Evolutionary conservation across 1,140 invertebrate genomes (phyloP).

Genomic region (Mycetomoellerius zeteki): DNA sequence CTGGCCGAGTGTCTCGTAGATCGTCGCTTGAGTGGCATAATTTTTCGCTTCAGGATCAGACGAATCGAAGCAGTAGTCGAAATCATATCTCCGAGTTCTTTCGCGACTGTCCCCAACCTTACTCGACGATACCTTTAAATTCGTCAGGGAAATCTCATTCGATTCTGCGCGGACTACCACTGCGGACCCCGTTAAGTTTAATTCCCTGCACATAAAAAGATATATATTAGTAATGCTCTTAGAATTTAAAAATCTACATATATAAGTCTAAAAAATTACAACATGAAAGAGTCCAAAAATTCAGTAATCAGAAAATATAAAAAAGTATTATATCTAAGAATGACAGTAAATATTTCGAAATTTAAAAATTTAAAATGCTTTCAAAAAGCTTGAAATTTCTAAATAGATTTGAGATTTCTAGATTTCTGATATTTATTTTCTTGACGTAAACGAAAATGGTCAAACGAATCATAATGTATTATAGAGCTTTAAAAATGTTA

Average conservation of each 20-base stretch:
- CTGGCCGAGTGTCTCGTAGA: conserved; percentile 90
- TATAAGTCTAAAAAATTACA: background rate
- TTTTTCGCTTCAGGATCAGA: conserved; percentile 85
- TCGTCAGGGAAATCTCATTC: conserved; percentile 78
- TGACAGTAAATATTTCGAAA: background rate
- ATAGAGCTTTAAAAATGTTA: background rate
- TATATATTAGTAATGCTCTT: background rate
- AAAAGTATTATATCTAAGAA: background rate
- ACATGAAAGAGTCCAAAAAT: background rate
- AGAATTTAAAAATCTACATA: background rate
- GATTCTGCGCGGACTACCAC: conserved; percentile 76
- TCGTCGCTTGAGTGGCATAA: conserved; percentile 89
- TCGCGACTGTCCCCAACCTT: conserved; percentile 90
- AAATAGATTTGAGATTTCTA: too few relatives aligned
- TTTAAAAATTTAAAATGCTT: background rate
- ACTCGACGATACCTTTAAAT: conserved; percentile 88
- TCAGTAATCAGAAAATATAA: background rate
- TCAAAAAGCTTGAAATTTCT: background rate
- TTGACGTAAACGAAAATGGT: background rate
- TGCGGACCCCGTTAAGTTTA: conserved; percentile 76
- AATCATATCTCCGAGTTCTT: conserved; percentile 90
- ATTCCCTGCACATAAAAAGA: conserved; percentile 74
- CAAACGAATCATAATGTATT: background rate
- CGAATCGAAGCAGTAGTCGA: conserved; percentile 92
- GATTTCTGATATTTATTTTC: background rate